Evolutionary conservation across 1,140 invertebrate species (phyloP), one percentile per base, ranked within the genome.

Genomic region (Tetramorium parvispinum): DNA sequence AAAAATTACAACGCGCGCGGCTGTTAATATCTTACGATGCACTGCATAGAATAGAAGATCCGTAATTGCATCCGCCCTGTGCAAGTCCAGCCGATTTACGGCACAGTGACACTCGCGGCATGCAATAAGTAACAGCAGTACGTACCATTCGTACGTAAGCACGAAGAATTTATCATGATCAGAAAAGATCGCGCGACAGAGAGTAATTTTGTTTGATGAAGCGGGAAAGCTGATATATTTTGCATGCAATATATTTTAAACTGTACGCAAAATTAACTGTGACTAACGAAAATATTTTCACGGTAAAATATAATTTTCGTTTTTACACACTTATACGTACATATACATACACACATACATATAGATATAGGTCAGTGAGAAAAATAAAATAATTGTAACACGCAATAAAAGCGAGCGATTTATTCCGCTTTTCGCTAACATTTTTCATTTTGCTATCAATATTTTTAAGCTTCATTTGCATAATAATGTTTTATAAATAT

Each of bases 11-110:
- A 78, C 86, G 32, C 76, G 63, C 85, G 61, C 68, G 63, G 70
- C 57, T 90, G 88, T 90, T 90, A 90, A 90, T 90, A 90, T 90
- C 89, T 89, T 90, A 90, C 88, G 76, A 89, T 88, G 86, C 51
- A 51, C 63, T 65, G 63, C 59, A 46, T 77, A 49, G 55, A 40
- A 59, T 37, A 49, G 51, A 70, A 88, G 88, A 90, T 85, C 43
- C 86, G 88, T 90, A 90, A 90, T 90, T 90, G 86, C 88, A 61
- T 81, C 43, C 53, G 87, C 77, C 13, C 86, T 49, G n/a, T 46
- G 70, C 87, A 81, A 71, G 81, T 87, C 66, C 61, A 55, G 40
- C 70, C 88, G 88, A 90, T 90, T 89, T 90, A 90, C 82, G 57
- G 59, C 76, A 66, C 57, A 11, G 55, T 68, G 85, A 90, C 87